Base-by-base conservation (phyloP, 2,797 vertebrate species). In the Trichosurus vulpecula region DNA sequence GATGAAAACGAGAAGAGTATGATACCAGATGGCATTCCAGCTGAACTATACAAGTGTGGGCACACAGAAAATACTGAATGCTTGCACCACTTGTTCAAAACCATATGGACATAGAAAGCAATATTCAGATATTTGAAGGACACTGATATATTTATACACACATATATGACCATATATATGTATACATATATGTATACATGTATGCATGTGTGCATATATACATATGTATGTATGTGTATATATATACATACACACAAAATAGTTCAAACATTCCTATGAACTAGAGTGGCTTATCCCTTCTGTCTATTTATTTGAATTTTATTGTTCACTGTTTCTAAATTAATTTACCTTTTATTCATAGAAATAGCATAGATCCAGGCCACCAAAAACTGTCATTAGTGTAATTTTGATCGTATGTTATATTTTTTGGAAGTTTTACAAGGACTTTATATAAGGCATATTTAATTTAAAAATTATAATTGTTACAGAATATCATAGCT, bases 11-110 rank as follows among this genome's bases (percentile, higher is more conserved):
- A 90, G 57, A 90, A 96, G 93, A 96, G 91, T 52, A 94, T 92
- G 92, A 81, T 9, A 90, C 56, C 97, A 98, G 97, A 97, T 97
- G 96, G 97, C 22, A 6, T 90, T 97, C 95, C 97, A 98, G 93
- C 93, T 97, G 95, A 97, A 90, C 91, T 55, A 93, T 53, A 53
- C 96, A 93, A 97, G 96, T 97, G 97, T 97, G 95, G 95, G 96
- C 93, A 96, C 96, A 97, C 96, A 98, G 96, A 93, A 96, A 94
- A 95, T 35, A 96, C 92, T 93, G 96, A 95, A 90, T 74, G 95
- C 97, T 96, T 95, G 96, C 94, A 89, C 97, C 90, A 95, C 96
- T 95, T 94, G 91, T 93, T 96, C 95, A 94, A 97, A 96, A 94
- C 95, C 96, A 94, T 97, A 95, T 96, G 97, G 95, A 94, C 96